Percentiles rank a stretch among this genome's conserved stretches.
phyloP scores from a whole-genome alignment of 2,888 invertebrate genomes.

The Tenthredo notha region DNA sequence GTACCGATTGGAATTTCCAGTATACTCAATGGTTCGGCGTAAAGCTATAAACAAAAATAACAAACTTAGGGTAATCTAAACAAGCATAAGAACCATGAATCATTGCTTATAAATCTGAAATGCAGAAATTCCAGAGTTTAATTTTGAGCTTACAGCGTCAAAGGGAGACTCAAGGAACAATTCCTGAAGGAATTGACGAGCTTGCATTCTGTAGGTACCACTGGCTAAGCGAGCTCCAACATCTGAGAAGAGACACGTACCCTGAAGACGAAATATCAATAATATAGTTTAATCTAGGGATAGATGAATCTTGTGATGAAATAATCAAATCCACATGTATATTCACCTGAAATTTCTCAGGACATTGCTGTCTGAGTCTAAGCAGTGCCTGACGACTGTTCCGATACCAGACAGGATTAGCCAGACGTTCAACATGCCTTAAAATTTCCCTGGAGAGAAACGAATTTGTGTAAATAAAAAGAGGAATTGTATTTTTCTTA shows the following conservation, averaged over 20 bases:
- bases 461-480: constrained; percentile 44
- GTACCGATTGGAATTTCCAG: constrained; percentile 66
- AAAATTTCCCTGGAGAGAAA: constrained; percentile 79
- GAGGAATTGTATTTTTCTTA: constrained; percentile 37
- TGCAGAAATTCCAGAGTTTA: constrained; percentile 14
- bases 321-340: not conserved
- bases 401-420: constrained; percentile 89
- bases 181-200: constrained; percentile 95
- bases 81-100: constrained; percentile 9
- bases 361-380: constrained; percentile 86
- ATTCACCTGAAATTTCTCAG: constrained; percentile 82
- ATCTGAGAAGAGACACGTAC: constrained; percentile 96
- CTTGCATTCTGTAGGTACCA: constrained; percentile 90
- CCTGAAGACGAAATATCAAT: constrained; percentile 79
- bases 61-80: constrained; percentile 15
- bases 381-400: constrained; percentile 91
- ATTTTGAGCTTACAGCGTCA: constrained; percentile 78
- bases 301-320: not conserved
- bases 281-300: not conserved
- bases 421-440: constrained; percentile 86
- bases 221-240: constrained; percentile 89
- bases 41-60: constrained; percentile 69
- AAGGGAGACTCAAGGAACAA: constrained; percentile 93
- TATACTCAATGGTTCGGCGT: constrained; percentile 74
- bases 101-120: constrained; percentile 21